Conservation (phyloP, 2,888 invertebrate species). For the Colostygia pectinataria region DNA sequence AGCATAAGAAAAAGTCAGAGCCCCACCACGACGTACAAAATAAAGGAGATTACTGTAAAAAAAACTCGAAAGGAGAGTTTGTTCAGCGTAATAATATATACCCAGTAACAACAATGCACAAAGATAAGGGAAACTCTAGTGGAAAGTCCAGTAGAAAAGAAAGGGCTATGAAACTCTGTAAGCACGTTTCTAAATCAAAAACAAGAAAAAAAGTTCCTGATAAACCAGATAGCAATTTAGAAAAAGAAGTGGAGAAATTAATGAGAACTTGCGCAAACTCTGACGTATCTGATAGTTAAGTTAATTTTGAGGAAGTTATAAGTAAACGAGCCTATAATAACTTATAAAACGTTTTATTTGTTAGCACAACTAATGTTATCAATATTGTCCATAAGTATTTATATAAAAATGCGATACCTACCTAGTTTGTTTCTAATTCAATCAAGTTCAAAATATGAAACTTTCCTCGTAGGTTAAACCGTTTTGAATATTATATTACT, state of each 20-base stretch:
- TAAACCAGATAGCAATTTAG: constrained; percentile 52
- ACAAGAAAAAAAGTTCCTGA: constrained; percentile 49
- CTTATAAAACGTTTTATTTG: constrained; percentile 29
- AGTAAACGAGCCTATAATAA: constrained; percentile 31
- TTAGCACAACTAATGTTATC: constrained; percentile 24
- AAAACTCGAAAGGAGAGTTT: constrained; percentile 49
- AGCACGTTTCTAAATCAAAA: constrained; percentile 47
- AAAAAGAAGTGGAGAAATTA: constrained; percentile 67
- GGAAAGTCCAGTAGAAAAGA: constrained; percentile 44
- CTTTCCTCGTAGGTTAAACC: no score
- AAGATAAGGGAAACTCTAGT: constrained; percentile 38
- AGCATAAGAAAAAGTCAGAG: constrained; percentile 38
- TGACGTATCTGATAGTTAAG: constrained; percentile 48
- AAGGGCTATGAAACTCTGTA: constrained; percentile 38
- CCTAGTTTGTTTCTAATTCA: no score
- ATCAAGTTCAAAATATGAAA: no score
- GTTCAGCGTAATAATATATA: constrained; percentile 56
- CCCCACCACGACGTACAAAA: constrained; percentile 33
- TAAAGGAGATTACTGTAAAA: constrained; percentile 47
- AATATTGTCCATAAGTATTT: not conserved
- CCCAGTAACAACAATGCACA: constrained; percentile 39
- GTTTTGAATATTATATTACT: no score
- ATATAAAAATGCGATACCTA: no score
- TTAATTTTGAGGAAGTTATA: constrained; percentile 21
- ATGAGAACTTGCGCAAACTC: constrained; percentile 53